Base-by-base conservation (phyloP, 2,797 vertebrate genomes). In the Sternotherus odoratus region DNA sequence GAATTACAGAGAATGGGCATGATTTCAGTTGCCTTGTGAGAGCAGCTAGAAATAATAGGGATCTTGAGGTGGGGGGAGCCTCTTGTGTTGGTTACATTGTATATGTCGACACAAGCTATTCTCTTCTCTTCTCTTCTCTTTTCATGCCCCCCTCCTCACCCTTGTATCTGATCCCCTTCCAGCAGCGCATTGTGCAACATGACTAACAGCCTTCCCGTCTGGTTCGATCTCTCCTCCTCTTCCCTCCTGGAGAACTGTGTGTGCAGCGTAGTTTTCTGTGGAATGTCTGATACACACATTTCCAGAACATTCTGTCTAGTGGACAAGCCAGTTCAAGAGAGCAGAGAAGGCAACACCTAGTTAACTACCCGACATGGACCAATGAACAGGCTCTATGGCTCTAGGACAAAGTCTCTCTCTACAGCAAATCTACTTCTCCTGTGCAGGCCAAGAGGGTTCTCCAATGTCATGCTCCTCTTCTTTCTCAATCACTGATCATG, bases 191-290 rank as follows among this genome's bases (percentile, higher is more conserved):
- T 30, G 72, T 24, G 78, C 77, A 12, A 2, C 2, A 2, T 30
- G 24, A 60, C 24, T 4, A 4, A 43, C 36, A 33, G n/a, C n/a
- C 12, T 39, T 19, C 8, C 1, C 33, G 12, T 13, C 36, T 0
- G 46, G 57, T n/a, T 46, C 66, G 39, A 2, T 23, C 43, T 77
- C 46, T 39, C 50, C 77, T 49, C 60, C 50, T 23, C 66, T 23
- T 81, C 28, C 50, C 53, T 74, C 36, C 48, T 13, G 19, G 33
- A 88, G 5, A 69, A 6, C 33, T 69, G 6, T 79, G 69, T 33
- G 51, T 0, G 3, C 5, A 54, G 5, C 16, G 7, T 36, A 2
- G 1, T 0, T 0, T 94, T 57, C 49, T 36, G 30, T 17, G 1
- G 1, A 2, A 5, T 13, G 23, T 8, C 50, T 75, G 72, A n/a